A percentile compares a stretch with the other conserved stretches of the same genome.
Conservation (phyloP, 2,113 vertebrate species). For the Grammomys dolichurus region DNA sequence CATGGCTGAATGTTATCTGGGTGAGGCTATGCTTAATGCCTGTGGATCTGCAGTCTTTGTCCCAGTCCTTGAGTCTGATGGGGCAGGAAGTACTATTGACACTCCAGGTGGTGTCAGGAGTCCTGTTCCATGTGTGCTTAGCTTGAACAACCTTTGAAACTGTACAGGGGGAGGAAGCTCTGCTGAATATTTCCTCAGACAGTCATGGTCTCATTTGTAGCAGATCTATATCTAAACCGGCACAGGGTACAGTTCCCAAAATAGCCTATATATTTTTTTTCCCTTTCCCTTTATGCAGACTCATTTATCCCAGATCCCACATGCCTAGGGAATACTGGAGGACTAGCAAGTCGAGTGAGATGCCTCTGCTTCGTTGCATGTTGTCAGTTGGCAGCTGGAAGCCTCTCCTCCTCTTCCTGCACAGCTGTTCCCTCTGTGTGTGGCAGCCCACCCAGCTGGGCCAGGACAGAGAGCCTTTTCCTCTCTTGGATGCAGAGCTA, state of each 20-base stretch:
- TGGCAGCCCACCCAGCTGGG: background rate
- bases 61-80: background rate
- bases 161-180: background rate
- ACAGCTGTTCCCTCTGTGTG: background rate
- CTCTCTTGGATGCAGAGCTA: background rate
- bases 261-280: background rate
- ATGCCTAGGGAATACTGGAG: background rate
- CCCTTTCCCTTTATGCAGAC: background rate
- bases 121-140: background rate
- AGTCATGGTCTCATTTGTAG: background rate
- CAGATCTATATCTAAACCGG: constrained; percentile 16
- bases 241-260: background rate
- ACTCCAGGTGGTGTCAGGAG: background rate
- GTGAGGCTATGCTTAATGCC: background rate
- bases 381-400: background rate
- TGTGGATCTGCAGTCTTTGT: background rate
- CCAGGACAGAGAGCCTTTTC: background rate
- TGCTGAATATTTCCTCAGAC: background rate
- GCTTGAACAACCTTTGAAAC: background rate
- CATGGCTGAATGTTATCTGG: background rate
- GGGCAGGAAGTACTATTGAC: background rate
- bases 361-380: background rate
- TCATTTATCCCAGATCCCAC: background rate
- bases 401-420: background rate
- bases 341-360: background rate